phyloP scores from a whole-genome alignment of 2,888 invertebrate genomes.

The Lycophotia porphyrea region DNA sequence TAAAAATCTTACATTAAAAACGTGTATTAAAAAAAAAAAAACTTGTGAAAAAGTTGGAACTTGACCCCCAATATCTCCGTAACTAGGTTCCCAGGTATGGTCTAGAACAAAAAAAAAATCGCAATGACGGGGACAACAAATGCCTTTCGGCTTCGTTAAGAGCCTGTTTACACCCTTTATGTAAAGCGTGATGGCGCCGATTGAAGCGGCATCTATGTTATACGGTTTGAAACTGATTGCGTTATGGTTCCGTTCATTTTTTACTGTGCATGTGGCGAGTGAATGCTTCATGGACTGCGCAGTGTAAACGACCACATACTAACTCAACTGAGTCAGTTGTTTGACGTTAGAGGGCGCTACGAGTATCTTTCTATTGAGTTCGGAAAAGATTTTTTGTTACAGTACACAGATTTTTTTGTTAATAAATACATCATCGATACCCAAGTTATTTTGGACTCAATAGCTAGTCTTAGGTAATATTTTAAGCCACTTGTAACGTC shows the following conservation, averaged over 20 bases:
- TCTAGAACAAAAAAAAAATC: too few species aligned
- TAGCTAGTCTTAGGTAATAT: too few species aligned
- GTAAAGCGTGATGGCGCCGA: not conserved
- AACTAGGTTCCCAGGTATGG: too few species aligned
- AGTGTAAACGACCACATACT: not conserved
- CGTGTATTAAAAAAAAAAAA: too few species aligned
- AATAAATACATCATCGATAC: not conserved
- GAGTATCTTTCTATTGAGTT: not conserved
- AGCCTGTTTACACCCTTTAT: too few species aligned
- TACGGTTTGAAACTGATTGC: not conserved
- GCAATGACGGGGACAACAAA: too few species aligned
- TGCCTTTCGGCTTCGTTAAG: too few species aligned
- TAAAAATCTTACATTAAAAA: too few species aligned
- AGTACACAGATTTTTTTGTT: not conserved
- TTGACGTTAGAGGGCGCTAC: slow-evolving; percentile 29
- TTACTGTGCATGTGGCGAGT: not conserved
- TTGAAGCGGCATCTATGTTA: slow-evolving; percentile 38
- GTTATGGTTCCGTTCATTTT: not conserved
- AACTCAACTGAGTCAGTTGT: slow-evolving; percentile 10
- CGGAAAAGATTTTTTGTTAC: not conserved
- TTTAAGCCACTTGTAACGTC: too few species aligned
- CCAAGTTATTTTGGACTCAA: too few species aligned
- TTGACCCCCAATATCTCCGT: too few species aligned
- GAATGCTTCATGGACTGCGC: not conserved
- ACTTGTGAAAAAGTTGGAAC: too few species aligned